Conservation (phyloP, 1,140 invertebrate genomes). For the Zaprionus gabonicus region DNA sequence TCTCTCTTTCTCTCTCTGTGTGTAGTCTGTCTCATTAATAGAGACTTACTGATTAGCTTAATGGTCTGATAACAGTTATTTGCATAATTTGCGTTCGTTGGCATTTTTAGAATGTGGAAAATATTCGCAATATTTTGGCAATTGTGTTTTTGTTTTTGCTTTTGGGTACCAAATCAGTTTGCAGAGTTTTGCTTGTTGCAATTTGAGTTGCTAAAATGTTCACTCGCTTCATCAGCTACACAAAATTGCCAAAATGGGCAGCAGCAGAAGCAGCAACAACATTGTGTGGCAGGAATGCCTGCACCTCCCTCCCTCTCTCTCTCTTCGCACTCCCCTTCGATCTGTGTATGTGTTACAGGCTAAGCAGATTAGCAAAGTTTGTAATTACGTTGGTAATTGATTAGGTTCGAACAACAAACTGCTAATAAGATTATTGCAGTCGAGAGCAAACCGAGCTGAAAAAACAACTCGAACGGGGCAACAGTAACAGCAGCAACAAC, state of each 20-base stretch:
- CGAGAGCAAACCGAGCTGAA: slow-evolving; percentile 80
- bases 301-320: neutral
- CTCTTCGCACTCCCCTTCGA: neutral
- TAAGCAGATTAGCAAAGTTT: slow-evolving; percentile 84
- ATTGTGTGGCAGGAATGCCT: slow-evolving; percentile 15
- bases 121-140: slow-evolving; percentile 1
- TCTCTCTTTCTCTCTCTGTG: neutral
- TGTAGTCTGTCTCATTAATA: neutral
- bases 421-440: slow-evolving; percentile 85
- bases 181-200: neutral
- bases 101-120: slow-evolving; percentile 4
- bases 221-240: slow-evolving; percentile 18
- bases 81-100: slow-evolving; percentile 4
- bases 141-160: neutral
- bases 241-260: slow-evolving; percentile 32
- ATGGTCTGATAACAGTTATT: slow-evolving; percentile 7
- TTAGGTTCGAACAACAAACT: slow-evolving; percentile 85
- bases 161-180: neutral
- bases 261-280: neutral
- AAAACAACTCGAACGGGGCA: slow-evolving; percentile 63
- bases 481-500: slow-evolving; percentile 12
- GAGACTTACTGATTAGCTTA: slow-evolving; percentile 8
- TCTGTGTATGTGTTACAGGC: slow-evolving; percentile 36
- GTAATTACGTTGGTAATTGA: slow-evolving; percentile 85
- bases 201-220: slow-evolving; percentile 26